Conservation (phyloP, 2,797 vertebrate genomes). For the Paratrypauchen microcephalus region DNA sequence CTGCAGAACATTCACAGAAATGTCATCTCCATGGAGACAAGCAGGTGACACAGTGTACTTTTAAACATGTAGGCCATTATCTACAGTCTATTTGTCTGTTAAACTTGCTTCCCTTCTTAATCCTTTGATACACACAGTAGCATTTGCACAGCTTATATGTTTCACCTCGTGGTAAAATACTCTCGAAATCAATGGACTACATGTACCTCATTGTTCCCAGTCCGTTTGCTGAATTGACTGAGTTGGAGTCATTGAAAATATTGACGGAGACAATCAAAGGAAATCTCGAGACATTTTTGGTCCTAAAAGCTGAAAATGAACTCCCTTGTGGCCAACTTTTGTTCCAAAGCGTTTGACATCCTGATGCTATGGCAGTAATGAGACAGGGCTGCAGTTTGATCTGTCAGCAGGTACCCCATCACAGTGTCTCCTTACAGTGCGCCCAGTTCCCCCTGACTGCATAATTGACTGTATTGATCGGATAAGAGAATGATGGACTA, state of each 20-base stretch:
- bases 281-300: slow-evolving; percentile 34
- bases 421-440: slow-evolving; percentile 31
- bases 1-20: no score
- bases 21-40: no score
- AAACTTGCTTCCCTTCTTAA: neutral
- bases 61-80: no score
- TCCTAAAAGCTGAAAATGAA: slow-evolving; percentile 23
- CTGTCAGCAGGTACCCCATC: slow-evolving; percentile 53
- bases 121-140: neutral
- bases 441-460: slow-evolving; percentile 35
- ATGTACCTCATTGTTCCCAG: slow-evolving; percentile 32
- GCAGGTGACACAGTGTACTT: no score
- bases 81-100: neutral
- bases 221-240: slow-evolving; percentile 38
- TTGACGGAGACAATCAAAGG: slow-evolving; percentile 49
- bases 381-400: slow-evolving; percentile 31
- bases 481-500: slow-evolving; percentile 32
- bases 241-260: slow-evolving; percentile 38
- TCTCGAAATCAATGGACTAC: slow-evolving; percentile 43
- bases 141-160: slow-evolving; percentile 29
- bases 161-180: slow-evolving; percentile 34
- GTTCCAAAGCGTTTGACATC: slow-evolving; percentile 44
- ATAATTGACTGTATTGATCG: slow-evolving; percentile 54
- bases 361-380: slow-evolving; percentile 35
- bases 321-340: slow-evolving; percentile 42